A percentile compares a stretch with the other conserved stretches of the same genome.
Conservation (phyloP, 2,888 invertebrate species). For the Drosophila macrospina region DNA sequence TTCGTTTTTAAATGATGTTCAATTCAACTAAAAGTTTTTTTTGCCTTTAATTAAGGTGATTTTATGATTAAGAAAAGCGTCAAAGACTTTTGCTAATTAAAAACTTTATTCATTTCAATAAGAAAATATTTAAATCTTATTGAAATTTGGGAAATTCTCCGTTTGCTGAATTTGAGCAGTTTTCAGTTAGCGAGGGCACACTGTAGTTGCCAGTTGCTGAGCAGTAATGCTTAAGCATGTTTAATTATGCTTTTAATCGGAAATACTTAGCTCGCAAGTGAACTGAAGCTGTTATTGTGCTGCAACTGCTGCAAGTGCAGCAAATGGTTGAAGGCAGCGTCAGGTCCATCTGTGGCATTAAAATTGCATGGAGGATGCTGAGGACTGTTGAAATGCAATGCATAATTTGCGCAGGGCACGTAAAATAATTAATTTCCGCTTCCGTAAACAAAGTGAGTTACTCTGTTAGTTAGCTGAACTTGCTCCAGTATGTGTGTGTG, state of each 20-base stretch:
- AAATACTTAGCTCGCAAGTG: not conserved
- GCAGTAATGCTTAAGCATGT: not conserved
- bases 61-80: too few relatives aligned
- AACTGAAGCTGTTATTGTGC: not conserved
- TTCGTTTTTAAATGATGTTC: too few relatives aligned
- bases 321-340: not conserved
- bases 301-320: too few relatives aligned
- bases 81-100: too few relatives aligned
- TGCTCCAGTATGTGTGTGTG: not conserved
- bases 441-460: slow-evolving; percentile 62
- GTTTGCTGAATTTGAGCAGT: too few relatives aligned
- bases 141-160: too few relatives aligned
- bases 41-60: too few relatives aligned
- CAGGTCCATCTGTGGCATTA: slow-evolving; percentile 17
- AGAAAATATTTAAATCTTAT: too few relatives aligned
- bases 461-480: slow-evolving; percentile 52
- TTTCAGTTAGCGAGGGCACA: not conserved
- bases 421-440: slow-evolving; percentile 67
- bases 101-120: too few relatives aligned
- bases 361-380: slow-evolving; percentile 13
- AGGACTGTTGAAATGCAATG: slow-evolving; percentile 44
- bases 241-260: slow-evolving; percentile 4
- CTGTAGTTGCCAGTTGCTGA: not conserved
- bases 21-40: too few relatives aligned
- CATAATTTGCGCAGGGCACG: slow-evolving; percentile 57